phyloP scores from a whole-genome alignment of 1,140 invertebrate genomes.

The Cataglyphis hispanica region DNA sequence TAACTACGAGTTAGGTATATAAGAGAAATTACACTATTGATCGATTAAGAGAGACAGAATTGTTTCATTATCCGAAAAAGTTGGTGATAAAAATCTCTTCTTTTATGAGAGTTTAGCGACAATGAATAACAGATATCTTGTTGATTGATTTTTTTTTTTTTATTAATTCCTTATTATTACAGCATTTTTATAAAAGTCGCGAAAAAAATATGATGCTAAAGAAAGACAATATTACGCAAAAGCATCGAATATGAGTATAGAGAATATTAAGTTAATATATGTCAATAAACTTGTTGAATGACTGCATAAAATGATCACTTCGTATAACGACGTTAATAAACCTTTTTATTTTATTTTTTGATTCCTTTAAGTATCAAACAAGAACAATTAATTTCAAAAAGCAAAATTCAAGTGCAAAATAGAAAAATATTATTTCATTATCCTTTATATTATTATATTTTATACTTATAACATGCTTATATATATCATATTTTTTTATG shows the following conservation, averaged over 20 bases:
- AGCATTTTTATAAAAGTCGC: conserved; percentile 75
- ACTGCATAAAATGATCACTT: conserved; percentile 21
- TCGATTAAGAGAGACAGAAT: conserved; percentile 22
- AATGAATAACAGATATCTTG: conserved; percentile 74
- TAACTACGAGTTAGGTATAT: conserved; percentile 82
- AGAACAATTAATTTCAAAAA: background rate
- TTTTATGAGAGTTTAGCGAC: conserved; percentile 82
- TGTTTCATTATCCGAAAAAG: conserved; percentile 51
- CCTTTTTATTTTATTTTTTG: conserved; percentile 28
- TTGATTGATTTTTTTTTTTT: conserved; percentile 78
- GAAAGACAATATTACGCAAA: conserved; percentile 70
- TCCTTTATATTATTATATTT: conserved; percentile 7
- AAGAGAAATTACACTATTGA: conserved; percentile 36
- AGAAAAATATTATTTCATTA: conserved; percentile 3
- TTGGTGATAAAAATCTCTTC: conserved; percentile 65
- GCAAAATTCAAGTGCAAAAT: background rate
- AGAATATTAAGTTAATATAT: conserved; percentile 61
- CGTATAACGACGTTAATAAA: conserved; percentile 20
- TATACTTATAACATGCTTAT: background rate
- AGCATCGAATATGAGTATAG: conserved; percentile 77
- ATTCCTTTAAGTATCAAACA: background rate
- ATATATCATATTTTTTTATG: background rate
- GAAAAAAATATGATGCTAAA: conserved; percentile 56
- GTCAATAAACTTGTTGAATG: conserved; percentile 47
- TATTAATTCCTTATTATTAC: conserved; percentile 77